Evolutionary conservation across 2,888 invertebrate genomes (phyloP).

Genomic region (Axea sp.): DNA sequence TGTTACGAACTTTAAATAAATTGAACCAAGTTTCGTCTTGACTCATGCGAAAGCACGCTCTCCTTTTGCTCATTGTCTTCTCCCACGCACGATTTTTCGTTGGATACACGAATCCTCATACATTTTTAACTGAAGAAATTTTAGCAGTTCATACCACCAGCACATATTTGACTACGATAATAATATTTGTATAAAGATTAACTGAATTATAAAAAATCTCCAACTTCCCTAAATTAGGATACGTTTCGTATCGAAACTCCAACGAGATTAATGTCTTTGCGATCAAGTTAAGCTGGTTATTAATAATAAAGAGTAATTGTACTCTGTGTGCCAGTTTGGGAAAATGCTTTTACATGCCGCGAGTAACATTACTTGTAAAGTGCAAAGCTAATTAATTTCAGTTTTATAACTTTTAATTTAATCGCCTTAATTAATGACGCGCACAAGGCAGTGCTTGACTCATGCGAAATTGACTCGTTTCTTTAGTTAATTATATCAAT

Average conservation of each 20-base stretch:
- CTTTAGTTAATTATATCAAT: too few species aligned
- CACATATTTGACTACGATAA: slow-evolving; percentile 17
- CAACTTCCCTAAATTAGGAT: slow-evolving; percentile 24
- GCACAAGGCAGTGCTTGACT: too few species aligned
- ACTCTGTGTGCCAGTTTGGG: neutral
- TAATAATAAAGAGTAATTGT: slow-evolving; percentile 12
- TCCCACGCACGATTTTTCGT: too few species aligned
- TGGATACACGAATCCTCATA: slow-evolving; percentile 6
- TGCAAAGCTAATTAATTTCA: too few species aligned
- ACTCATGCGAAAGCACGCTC: slow-evolving; percentile 63
- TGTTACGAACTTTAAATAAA: slow-evolving; percentile 70
- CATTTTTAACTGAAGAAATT: slow-evolving; percentile 54
- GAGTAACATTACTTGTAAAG: too few species aligned
- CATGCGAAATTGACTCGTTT: too few species aligned
- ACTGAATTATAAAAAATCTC: slow-evolving; percentile 61
- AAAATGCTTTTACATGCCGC: too few species aligned
- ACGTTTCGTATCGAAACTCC: slow-evolving; percentile 20
- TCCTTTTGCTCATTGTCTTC: too few species aligned
- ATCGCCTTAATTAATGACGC: too few species aligned
- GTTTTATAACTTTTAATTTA: too few species aligned
- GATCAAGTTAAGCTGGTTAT: slow-evolving; percentile 3
- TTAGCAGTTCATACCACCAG: slow-evolving; percentile 4
- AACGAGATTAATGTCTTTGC: slow-evolving; percentile 19
- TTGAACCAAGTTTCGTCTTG: slow-evolving; percentile 67
- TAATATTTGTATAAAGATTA: slow-evolving; percentile 71